A percentile compares a stretch with the other conserved stretches of the same genome.
Evolutionary conservation across 1,140 invertebrate genomes (phyloP).

Genomic region (Mamestra configurata): DNA sequence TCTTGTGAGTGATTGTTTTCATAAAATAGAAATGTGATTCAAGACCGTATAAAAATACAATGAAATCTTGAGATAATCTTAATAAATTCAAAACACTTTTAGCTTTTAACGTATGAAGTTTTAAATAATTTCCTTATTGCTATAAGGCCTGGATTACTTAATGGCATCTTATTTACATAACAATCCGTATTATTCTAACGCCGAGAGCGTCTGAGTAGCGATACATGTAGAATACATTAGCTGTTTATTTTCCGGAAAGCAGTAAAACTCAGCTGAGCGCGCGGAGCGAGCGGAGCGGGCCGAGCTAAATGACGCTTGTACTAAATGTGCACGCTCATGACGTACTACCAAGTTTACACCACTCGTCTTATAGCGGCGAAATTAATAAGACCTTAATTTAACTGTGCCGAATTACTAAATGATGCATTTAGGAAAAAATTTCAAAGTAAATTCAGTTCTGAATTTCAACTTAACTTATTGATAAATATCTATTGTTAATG

Average conservation of each 20-base stretch:
- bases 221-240: constrained; percentile 29
- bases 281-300: not conserved
- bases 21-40: no score
- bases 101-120: not conserved
- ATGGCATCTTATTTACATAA: not conserved
- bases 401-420: no score
- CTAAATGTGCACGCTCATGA: constrained; percentile 17
- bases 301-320: constrained; percentile 33
- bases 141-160: not conserved
- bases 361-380: not conserved
- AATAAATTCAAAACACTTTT: no score
- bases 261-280: constrained; percentile 28
- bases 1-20: no score
- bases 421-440: no score
- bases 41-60: no score
- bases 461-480: no score
- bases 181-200: not conserved
- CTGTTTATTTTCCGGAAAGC: constrained; percentile 42
- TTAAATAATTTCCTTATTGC: not conserved
- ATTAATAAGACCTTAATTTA: not conserved
- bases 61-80: no score
- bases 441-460: no score
- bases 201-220: not conserved
- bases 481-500: no score
- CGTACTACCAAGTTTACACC: not conserved